A percentile compares a stretch with the other conserved stretches of the same genome.
phyloP scores from a whole-genome alignment of 2,888 invertebrate genomes.

The Caenorhabditis sp. region DNA sequence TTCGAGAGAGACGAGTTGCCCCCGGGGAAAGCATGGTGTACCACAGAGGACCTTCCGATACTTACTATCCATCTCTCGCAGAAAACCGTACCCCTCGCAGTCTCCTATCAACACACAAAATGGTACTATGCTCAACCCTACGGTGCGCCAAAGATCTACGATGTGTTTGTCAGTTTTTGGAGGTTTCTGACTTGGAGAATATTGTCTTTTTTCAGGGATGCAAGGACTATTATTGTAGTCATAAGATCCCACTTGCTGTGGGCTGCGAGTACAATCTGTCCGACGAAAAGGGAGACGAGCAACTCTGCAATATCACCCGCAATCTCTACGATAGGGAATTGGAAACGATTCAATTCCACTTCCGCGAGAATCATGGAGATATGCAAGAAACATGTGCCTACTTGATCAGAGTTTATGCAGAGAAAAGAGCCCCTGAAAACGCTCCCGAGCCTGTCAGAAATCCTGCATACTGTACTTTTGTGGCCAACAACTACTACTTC shows the following conservation, averaged over 20 bases:
- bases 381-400: not conserved
- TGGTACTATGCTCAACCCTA: not conserved
- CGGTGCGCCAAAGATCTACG: not conserved
- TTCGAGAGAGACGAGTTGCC: not conserved
- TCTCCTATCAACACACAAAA: constrained; percentile 14
- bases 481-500: not conserved
- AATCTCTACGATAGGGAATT: not conserved
- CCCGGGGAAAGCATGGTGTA: not conserved
- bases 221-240: not conserved
- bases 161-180: not conserved
- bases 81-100: not conserved
- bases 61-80: not conserved
- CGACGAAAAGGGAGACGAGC: not conserved
- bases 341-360: not conserved
- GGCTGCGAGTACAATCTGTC: not conserved
- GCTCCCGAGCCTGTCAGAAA: not conserved
- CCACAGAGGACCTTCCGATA: not conserved
- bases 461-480: not conserved
- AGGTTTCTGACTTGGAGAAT: not conserved
- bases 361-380: constrained; percentile 4
- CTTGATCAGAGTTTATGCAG: constrained; percentile 2
- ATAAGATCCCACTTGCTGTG: not conserved
- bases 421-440: not conserved
- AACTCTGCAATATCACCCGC: not conserved
- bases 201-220: constrained; percentile 1